Conservation (phyloP, 2,888 invertebrate genomes). For the Holacanthella duospinosa region DNA sequence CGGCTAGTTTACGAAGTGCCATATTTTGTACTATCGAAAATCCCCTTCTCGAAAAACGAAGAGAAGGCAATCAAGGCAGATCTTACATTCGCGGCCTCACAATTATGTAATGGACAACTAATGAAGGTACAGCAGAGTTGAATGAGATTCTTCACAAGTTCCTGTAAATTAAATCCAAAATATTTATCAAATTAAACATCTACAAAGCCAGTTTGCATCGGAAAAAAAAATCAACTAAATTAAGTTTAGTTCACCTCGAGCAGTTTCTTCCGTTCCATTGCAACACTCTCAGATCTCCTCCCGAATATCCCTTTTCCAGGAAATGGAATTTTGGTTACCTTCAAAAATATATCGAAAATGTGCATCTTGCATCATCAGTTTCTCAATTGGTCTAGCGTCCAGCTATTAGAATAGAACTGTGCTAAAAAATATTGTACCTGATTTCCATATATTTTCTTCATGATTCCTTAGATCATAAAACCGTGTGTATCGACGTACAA, state of each 20-base stretch:
- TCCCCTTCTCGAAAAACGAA: conserved; percentile 73
- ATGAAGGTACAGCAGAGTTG: conserved; percentile 58
- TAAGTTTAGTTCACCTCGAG: conserved; percentile 53
- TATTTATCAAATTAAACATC: too few relatives aligned
- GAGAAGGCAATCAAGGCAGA: conserved; percentile 63
- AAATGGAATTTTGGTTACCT: conserved; percentile 66
- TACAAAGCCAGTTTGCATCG: too few relatives aligned
- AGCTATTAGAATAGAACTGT: too few relatives aligned
- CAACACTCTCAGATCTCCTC: conserved; percentile 58
- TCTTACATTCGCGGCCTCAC: conserved; percentile 45
- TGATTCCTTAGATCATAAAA: conserved; percentile 74
- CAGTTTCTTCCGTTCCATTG: conserved; percentile 59
- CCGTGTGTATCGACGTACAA: conserved; percentile 70
- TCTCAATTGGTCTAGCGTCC: too few relatives aligned
- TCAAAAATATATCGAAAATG: too few relatives aligned
- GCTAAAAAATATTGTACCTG: too few relatives aligned
- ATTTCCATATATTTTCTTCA: conserved; percentile 67
- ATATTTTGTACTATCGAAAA: conserved; percentile 78
- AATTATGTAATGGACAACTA: conserved; percentile 54
- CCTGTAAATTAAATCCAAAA: too few relatives aligned
- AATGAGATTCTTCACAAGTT: conserved; percentile 62
- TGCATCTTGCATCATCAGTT: too few relatives aligned
- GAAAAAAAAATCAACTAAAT: too few relatives aligned
- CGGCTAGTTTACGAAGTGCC: conserved; percentile 54
- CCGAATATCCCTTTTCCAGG: conserved; percentile 69